These are phyloP conservation scores for Lepidotrigona ventralis DNA, from an alignment of 1,140 invertebrate genomes.

Conservation along the genomic window DNA sequence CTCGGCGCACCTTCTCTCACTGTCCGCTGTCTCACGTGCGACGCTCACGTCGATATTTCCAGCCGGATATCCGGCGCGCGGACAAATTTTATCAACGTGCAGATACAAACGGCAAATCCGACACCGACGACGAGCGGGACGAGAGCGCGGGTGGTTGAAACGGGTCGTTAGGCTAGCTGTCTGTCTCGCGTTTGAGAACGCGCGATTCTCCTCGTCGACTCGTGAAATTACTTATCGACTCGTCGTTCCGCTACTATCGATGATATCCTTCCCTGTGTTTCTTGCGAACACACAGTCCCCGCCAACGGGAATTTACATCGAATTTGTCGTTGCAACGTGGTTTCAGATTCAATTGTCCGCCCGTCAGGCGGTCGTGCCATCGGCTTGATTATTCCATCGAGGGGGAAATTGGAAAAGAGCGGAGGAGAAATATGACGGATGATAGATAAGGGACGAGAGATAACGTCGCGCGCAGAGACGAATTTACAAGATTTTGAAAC, in stretches of 20 bases:
- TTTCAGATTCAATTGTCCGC: background rate
- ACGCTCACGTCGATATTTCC: conserved; percentile 5
- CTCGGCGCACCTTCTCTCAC: too few species aligned
- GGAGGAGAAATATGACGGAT: background rate
- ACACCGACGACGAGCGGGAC: background rate
- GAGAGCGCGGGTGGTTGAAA: background rate
- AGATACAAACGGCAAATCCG: background rate
- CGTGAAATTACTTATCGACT: background rate
- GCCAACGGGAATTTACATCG: background rate
- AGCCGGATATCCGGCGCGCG: conserved; percentile 1
- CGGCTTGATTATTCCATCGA: background rate
- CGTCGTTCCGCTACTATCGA: background rate
- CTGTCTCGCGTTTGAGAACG: background rate
- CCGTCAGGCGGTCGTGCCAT: background rate
- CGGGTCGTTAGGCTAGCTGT: background rate
- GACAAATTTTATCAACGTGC: conserved; percentile 25
- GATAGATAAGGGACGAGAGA: too few species aligned
- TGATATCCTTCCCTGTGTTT: too few species aligned
- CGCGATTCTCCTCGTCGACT: background rate
- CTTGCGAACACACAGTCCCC: too few species aligned
- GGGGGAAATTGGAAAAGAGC: background rate
- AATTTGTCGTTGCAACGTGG: too few species aligned
- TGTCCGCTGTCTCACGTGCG: background rate
- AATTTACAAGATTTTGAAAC: too few species aligned
- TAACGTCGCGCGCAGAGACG: too few species aligned